Evolutionary conservation across 2,888 invertebrate species (phyloP).

Genomic region (Cylindroiulus punctatus): DNA sequence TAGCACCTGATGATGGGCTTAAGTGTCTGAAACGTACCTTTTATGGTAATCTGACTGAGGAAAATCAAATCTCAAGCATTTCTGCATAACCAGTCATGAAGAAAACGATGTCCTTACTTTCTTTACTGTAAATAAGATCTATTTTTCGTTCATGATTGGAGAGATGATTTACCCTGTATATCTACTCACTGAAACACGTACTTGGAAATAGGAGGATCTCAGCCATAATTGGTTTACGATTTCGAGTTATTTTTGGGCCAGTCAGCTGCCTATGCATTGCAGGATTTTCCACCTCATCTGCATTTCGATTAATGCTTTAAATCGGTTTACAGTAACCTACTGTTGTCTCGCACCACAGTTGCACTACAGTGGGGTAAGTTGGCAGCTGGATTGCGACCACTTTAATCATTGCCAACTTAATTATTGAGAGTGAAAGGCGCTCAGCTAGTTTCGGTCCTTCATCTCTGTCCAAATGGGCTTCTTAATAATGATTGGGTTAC

Average conservation of each 20-base stretch:
- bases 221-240: neutral
- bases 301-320: neutral
- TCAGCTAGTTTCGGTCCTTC: neutral
- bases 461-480: constrained; percentile 18
- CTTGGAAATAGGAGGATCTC: neutral
- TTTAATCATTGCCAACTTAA: constrained; percentile 10
- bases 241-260: neutral
- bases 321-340: neutral
- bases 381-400: constrained; percentile 18
- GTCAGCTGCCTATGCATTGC: neutral
- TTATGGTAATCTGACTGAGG: no score
- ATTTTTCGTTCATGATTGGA: no score
- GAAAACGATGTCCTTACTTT: no score
- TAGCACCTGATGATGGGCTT: no score
- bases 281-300: neutral
- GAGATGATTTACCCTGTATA: no score
- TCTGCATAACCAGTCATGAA: no score
- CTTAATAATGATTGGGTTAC: constrained; percentile 18
- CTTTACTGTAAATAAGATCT: no score
- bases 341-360: neutral
- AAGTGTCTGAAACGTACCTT: no score
- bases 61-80: no score
- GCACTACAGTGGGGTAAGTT: neutral
- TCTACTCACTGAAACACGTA: neutral
- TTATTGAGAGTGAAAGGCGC: constrained; percentile 10